Base-by-base conservation (phyloP, 2,888 invertebrate genomes). In the Oxytorus armatus region DNA sequence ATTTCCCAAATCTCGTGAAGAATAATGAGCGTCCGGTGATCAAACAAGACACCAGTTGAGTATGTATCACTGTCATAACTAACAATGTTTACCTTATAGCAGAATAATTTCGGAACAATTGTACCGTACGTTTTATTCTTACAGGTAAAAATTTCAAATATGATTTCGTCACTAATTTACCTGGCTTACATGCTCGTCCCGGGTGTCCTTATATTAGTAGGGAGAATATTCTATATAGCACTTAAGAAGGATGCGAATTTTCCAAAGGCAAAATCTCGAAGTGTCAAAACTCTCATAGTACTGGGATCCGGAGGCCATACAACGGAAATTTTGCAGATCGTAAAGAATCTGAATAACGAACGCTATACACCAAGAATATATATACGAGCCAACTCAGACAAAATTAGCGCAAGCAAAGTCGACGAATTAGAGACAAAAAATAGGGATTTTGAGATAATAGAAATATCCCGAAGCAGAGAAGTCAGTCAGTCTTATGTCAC, bases 301-400 rank as follows among this genome's bases (percentile, higher is more conserved):
- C 94, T 96, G 77, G 96, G 96, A 44, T 96, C 96, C 83, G 98
- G 98, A 73, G 98, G 98, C 0, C 99, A 99, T 90, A 99, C 99
- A 0, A 95, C 96, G n/a, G 99, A 99, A 93, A 96, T 99, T 94
- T 90, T 98, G 63, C 93, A 95, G 81, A 93, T 99, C 49, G 91
- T 96, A 4, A 92, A 94, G 83, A 93, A 93, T 29, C 89, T 98
- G 53, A 93, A 95, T 85, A 89, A 92, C n/a, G 87, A 92, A 0
- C 94, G 93, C 86, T 98, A 96, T 89, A 91, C 92, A 0, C 97
- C 97, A 0, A 93, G 97, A 69, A 92, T 95, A 74, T 98, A 98
- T 89, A 92, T 98, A 55, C 92, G 96, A 82, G 97, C 98, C 2
- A 93, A 94, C 63, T 95, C 95, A 73, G 99, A 99, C 92, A 91